phyloP scores from a whole-genome alignment of 2,797 vertebrate genomes.

The Oryzias sinensis region DNA sequence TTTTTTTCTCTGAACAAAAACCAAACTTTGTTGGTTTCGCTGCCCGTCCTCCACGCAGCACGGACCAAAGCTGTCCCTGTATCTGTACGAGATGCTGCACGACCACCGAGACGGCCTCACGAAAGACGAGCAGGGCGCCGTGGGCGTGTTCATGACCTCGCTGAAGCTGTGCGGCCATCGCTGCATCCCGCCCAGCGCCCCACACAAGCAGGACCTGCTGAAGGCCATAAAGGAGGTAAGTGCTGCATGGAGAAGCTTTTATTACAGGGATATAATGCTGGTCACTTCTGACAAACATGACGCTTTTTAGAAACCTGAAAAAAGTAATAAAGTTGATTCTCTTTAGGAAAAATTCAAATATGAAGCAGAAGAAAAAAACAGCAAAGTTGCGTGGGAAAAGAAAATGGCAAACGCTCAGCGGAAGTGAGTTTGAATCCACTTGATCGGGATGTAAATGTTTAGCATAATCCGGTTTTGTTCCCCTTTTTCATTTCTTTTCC shows the following conservation, averaged over 20 bases:
- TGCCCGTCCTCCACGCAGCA: constrained; percentile 75
- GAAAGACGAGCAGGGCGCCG: constrained; percentile 82
- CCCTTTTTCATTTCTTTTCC: constrained; percentile 5
- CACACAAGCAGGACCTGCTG: constrained; percentile 86
- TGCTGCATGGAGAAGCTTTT: constrained; percentile 1
- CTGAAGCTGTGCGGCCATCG: constrained; percentile 90
- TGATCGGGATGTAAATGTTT: not conserved
- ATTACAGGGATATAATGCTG: constrained; percentile 5
- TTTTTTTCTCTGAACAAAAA: not conserved
- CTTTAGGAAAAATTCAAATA: constrained; percentile 92
- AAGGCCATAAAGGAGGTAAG: constrained; percentile 89
- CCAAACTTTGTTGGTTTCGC: not conserved
- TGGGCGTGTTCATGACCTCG: constrained; percentile 84
- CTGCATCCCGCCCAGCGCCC: constrained; percentile 82
- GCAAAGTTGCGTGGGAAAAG: constrained; percentile 92
- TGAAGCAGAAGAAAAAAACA: constrained; percentile 85
- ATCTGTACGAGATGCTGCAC: constrained; percentile 90
- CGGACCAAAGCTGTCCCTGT: constrained; percentile 91
- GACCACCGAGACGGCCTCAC: constrained; percentile 85
- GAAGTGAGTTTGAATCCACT: constrained; percentile 75
- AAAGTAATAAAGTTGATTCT: constrained; percentile 13
- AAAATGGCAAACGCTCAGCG: constrained; percentile 88
- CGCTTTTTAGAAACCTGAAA: not conserved
- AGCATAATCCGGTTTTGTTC: constrained; percentile 10
- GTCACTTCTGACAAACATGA: not conserved